Base-by-base conservation (phyloP, 2,888 invertebrate species). In the Spilosoma lubricipeda region DNA sequence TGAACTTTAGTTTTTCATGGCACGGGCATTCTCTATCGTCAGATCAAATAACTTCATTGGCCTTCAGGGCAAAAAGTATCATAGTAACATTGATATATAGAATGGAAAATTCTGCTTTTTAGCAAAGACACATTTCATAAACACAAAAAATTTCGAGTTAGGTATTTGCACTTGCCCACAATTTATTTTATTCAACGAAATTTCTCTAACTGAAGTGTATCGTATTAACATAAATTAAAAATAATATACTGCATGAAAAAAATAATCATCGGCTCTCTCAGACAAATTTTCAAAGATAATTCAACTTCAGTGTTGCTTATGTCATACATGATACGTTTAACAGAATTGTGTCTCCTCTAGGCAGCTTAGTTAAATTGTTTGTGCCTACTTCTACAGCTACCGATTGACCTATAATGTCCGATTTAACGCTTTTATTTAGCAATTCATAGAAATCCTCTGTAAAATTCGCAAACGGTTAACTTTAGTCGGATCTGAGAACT, bases 391-490 rank as follows among this genome's bases (percentile, higher is more conserved):
- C 23, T 52, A 23, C 23, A 52, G 7, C 48, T 52, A n/a, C 23
- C n/a, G n/a, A 13, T 56, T 59, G 13, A 15, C 59, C 27, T 13
- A 27, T 59, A 59, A 27, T 30, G 27, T 59, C 59, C 2, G n/a
- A n/a, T n/a, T 56, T 56, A 15, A 15, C 27, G n/a, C 56, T n/a
- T 56, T n/a, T n/a, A 73, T 18, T 45, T 18, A 30, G 42, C 36
- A 52, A 48, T 63, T 64, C 15, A 63, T 45, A 68, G 39, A 48
- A 67, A 67, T 85, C 78, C 78, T 79, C 75, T 77, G 81, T 77
- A 80, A 74, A 77, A 77, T 69, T 59, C 71, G 77, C 73, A 59
- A 71, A 42, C 45, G 71, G 80, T 84, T 72, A 77, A 81, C 74
- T 78, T 76, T 33, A 71, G 52, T 74, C 74, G 74, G 65, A 63